Evolutionary conservation across 2,797 vertebrate genomes (phyloP).

Genomic region (Urophycis tenuis): DNA sequence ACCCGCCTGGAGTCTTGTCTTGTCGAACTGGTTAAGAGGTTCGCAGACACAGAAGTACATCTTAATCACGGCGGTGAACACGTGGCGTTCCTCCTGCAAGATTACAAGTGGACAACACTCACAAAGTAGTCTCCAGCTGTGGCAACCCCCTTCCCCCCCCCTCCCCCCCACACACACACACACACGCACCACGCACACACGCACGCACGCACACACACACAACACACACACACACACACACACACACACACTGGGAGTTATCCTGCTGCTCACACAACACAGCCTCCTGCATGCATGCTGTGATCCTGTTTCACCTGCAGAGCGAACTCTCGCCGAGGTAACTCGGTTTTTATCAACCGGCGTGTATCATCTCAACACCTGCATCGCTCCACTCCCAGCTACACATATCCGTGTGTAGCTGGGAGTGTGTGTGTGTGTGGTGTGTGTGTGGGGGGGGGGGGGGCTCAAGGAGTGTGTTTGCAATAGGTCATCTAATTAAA

Average conservation of each 20-base stretch:
- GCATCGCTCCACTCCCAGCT: background rate
- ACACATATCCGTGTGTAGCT: background rate
- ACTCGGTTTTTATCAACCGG: background rate
- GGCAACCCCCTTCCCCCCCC: background rate
- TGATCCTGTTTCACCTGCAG: background rate
- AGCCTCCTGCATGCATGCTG: background rate
- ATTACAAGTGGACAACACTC: background rate
- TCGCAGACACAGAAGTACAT: background rate
- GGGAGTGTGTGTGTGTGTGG: conserved; percentile 3
- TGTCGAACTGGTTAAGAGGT: background rate
- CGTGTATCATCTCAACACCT: background rate
- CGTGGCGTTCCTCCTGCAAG: background rate
- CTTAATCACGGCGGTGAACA: background rate
- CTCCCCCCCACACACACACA: no score
- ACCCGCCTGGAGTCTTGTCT: background rate
- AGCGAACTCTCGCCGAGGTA: background rate
- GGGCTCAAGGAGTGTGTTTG: background rate
- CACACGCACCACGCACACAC: no score
- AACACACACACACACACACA: no score
- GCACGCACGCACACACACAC: no score
- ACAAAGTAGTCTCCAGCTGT: background rate
- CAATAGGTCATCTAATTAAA: conserved; percentile 6
- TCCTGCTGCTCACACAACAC: background rate
- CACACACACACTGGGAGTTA: no score
- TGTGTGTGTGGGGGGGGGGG: background rate